phyloP scores from a whole-genome alignment of 2,888 invertebrate genomes.

The Drosophila neotestacea region DNA sequence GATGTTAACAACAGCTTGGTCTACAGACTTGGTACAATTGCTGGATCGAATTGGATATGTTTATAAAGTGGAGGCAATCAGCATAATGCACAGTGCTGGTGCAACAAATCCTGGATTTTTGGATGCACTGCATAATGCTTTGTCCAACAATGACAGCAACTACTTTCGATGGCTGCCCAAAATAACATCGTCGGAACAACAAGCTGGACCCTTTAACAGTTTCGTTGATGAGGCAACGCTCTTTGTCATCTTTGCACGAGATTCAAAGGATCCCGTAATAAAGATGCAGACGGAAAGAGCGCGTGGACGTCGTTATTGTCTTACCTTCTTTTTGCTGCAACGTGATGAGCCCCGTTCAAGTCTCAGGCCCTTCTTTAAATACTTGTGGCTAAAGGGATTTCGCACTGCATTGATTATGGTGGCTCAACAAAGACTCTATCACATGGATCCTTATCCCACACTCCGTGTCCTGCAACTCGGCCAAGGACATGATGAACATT shows the following conservation, averaged over 20 bases:
- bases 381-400: constrained; percentile 58
- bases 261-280: constrained; percentile 51
- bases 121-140: constrained; percentile 30
- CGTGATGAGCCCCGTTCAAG: background rate
- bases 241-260: constrained; percentile 54
- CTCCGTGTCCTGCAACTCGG: constrained; percentile 39
- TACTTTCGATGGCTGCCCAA: constrained; percentile 51
- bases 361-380: constrained; percentile 50
- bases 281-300: constrained; percentile 32
- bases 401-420: constrained; percentile 60
- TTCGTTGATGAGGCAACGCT: constrained; percentile 32
- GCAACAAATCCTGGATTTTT: constrained; percentile 25
- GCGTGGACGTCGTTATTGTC: constrained; percentile 53
- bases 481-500: background rate
- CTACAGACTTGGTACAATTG: constrained; percentile 36
- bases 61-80: constrained; percentile 38
- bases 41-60: constrained; percentile 53
- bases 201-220: constrained; percentile 4
- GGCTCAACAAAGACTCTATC: constrained; percentile 41
- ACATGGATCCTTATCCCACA: constrained; percentile 69
- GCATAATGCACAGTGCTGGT: constrained; percentile 39
- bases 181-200: constrained; percentile 30
- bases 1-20: constrained; percentile 17
- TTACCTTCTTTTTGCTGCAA: constrained; percentile 53
- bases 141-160: constrained; percentile 29